Base-by-base conservation (phyloP, 2,888 invertebrate species). In the Malthinus seriepunctatus region DNA sequence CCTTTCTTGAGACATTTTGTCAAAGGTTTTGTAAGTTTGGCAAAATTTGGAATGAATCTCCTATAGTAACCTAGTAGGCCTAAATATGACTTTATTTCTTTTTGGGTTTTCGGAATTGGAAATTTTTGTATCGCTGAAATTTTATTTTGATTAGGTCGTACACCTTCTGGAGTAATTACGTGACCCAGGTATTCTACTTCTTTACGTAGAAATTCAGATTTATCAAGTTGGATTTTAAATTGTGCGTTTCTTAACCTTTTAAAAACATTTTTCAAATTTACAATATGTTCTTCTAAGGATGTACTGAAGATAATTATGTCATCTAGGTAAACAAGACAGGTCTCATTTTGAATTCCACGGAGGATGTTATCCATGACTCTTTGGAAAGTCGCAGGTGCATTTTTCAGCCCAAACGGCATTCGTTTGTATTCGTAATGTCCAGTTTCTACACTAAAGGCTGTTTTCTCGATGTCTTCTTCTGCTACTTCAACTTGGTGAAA, bases 381-480 rank as follows among this genome's bases (percentile, higher is more conserved):
- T 52, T 69, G 69, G 52, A 73, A 73, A 8, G 70, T 73, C 1
- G 63, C 52, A 0, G 72, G 71, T 0, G 65, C 64, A n/a, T n/a
- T n/a, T n/a, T n/a, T n/a, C n/a, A n/a, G n/a, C n/a, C n/a, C n/a
- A n/a, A n/a, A n/a, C n/a, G n/a, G n/a, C n/a, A n/a, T n/a, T n/a
- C n/a, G n/a, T n/a, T n/a, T n/a, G n/a, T n/a, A n/a, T n/a, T n/a
- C n/a, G n/a, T n/a, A n/a, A n/a, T n/a, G n/a, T n/a, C n/a, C n/a
- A n/a, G n/a, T n/a, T n/a, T n/a, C n/a, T 3, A 66, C 72, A 0
- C 60, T 57, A 33, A 75, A 74, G 4, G 71, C 73, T 1, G 73
- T 73, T 61, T 73, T 73, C 49, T 69, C 63, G 8, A 68, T 60
- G 15, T 68, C 67, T n/a, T 62, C 34, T 14, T 35, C 37, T 9